Evolutionary conservation across 2,888 invertebrate genomes (phyloP), one percentile per base, ranked within the genome.

Genomic region (Heliconius erato): DNA sequence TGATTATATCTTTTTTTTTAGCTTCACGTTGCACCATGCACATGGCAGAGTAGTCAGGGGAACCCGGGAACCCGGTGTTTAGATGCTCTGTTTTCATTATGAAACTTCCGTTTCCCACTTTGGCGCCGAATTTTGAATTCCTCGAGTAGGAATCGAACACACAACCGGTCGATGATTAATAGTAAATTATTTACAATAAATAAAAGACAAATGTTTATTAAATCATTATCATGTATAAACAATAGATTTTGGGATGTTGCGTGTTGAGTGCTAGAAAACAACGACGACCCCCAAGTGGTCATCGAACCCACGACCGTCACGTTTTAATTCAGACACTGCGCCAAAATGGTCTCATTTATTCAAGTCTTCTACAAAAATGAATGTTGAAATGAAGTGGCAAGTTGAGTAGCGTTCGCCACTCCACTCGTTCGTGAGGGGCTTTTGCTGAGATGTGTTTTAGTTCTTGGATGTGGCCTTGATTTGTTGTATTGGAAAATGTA

Each of bases 371-470:
- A 35, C 72, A 32, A n/a, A 28, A 67, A 23, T 40, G 71, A 71
- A 71, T n/a, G 44, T n/a, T 72, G 26, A 44, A 26, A 28, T 49
- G 72, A 72, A 72, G 72, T 72, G 44, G 26, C 26, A 72, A 44
- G 12, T 72, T 26, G 35, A n/a, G 44, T 72, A 44, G 26, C 72
- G n/a, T 44, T 26, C 26, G 26, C 26, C 44, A 26, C 44, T 72
- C 44, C 44, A 49, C 72, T 44, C 44, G 26, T 26, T 44, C 72
- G 44, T 44, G 26, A 72, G 72, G 71, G 44, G 44, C 44, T 72
- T 44, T 72, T 44, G 40, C 44, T 26, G 9, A 72, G n/a, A 44
- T 72, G 72, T 72, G 72, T 44, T 72, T 72, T 72, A 72, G 72
- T 72, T 44, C 72, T 72, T 26, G 44, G 72, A 49, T 16, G 26